These are phyloP conservation scores for Candoia aspera DNA, from an alignment of 2,113 vertebrate genomes.

Conservation along the genomic window DNA sequence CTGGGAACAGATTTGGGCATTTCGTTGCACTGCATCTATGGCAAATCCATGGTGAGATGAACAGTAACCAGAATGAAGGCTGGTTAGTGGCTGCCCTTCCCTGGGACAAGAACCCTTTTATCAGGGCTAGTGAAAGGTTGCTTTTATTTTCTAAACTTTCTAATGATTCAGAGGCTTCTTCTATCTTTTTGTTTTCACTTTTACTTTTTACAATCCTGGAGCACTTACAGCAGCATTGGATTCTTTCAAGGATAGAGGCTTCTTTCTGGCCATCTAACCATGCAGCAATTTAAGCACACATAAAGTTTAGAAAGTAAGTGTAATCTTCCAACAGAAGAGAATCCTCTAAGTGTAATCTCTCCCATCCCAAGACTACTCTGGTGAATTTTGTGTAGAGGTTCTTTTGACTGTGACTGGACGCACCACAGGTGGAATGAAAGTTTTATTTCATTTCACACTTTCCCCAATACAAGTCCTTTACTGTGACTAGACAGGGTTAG, in stretches of 20 bases:
- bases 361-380: not conserved
- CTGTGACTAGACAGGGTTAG: not conserved
- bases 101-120: not conserved
- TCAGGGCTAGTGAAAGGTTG: not conserved
- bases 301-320: not conserved
- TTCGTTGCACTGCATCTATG: not conserved
- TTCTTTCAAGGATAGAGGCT: not conserved
- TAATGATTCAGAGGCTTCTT: not conserved
- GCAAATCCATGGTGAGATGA: not conserved
- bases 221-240: not conserved
- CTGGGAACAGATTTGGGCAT: not conserved
- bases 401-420: not conserved
- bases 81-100: not conserved
- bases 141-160: not conserved
- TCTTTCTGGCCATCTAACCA: not conserved
- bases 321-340: not conserved
- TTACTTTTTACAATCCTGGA: not conserved
- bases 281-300: not conserved
- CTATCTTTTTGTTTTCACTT: not conserved
- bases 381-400: not conserved
- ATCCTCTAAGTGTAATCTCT: not conserved
- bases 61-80: not conserved
- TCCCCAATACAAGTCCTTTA: not conserved
- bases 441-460: not conserved
- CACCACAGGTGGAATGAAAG: not conserved